Evolutionary conservation across 2,113 vertebrate genomes (phyloP), one percentile per base, ranked within the genome.

Genomic region (Zosterops pallidus): DNA sequence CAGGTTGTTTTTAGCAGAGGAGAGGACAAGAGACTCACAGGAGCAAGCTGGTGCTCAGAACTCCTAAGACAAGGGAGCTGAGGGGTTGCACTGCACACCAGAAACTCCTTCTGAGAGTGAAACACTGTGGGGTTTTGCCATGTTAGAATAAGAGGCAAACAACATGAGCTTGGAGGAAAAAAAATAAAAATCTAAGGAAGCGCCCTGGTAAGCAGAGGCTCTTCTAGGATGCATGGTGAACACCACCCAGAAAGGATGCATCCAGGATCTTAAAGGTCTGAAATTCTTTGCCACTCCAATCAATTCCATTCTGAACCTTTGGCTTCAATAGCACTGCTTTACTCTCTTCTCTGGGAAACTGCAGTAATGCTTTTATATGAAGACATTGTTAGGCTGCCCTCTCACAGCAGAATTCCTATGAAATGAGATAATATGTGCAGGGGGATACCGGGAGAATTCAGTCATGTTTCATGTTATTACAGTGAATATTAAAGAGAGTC

Each of bases 401-500:
- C 71, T 92, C 78, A 52, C 41, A 56, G 69, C 60, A 71, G 28
- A 79, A 62, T 49, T 92, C 59, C 44, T 37, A 5, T 6, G 69
- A 52, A 90, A 53, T 74, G 53, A n/a, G 63, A 56, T 35, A 47
- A 49, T 72, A 55, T 15, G 56, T 85, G 62, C 83, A 72, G 70
- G 53, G 90, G 37, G 62, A 68, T 41, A 75, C 8, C 0, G 0
- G 11, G 49, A 86, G 90, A 85, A 88, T 82, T 95, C 82, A 37
- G 11, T 57, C 56, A 60, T 78, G 81, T 86, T 96, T 78, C 68
- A 56, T 63, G 83, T 92, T 96, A 96, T 93, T 95, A 90, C 17
- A 76, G 81, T 64, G 86, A 96, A 89, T 95, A 96, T 94, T 93
- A 94, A 94, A 97, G 93, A 75, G 42, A 97, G 90, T 95, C 74